These are phyloP conservation scores for Apogon hyalosoma DNA, from an alignment of 2,797 vertebrate species.

Conservation along the genomic window DNA sequence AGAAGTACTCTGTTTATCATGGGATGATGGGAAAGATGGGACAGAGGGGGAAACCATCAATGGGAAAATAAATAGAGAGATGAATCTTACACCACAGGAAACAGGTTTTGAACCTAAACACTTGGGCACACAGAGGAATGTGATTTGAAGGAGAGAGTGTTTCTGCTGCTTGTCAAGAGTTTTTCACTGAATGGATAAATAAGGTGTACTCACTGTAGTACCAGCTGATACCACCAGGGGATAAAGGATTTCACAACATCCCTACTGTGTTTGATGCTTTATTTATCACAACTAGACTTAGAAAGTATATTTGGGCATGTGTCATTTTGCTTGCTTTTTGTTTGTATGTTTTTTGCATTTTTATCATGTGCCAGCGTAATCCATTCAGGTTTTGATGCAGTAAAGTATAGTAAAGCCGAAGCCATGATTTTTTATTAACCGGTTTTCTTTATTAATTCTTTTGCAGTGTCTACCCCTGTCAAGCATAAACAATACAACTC, in stretches of 20 bases:
- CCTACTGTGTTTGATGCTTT: neutral
- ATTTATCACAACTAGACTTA: neutral
- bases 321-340: neutral
- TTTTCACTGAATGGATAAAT: constrained; percentile 23
- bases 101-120: constrained; percentile 78
- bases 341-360: neutral
- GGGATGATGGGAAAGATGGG: constrained; percentile 77
- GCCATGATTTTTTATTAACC: neutral
- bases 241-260: neutral
- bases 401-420: neutral
- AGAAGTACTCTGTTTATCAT: constrained; percentile 80
- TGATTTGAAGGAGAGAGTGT: constrained; percentile 45
- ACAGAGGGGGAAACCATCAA: constrained; percentile 70
- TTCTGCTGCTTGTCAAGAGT: constrained; percentile 56
- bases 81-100: constrained; percentile 78
- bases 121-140: constrained; percentile 56
- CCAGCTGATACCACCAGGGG: constrained; percentile 48
- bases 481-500: constrained; percentile 71
- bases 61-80: constrained; percentile 80
- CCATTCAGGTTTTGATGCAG: neutral
- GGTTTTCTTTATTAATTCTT: constrained; percentile 39
- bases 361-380: neutral
- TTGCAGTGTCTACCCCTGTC: constrained; percentile 78
- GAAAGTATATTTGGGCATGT: neutral
- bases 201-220: constrained; percentile 34